A percentile compares a stretch with the other conserved stretches of the same genome.
These are phyloP conservation scores for Epinephelus lanceolatus DNA, from an alignment of 2,113 vertebrate species.

Conservation along the genomic window DNA sequence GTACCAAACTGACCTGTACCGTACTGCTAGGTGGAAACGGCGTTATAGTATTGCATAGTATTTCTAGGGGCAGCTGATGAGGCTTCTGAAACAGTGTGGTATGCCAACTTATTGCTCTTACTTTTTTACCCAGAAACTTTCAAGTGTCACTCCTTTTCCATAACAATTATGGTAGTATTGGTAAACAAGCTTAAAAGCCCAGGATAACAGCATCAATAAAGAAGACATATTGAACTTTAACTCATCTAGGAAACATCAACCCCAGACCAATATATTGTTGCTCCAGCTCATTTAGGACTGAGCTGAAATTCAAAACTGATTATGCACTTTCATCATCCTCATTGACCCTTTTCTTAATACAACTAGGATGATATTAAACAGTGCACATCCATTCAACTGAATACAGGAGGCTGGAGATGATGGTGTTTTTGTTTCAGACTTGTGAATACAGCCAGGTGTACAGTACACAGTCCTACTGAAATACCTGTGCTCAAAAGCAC, in stretches of 20 bases:
- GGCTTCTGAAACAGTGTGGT: background rate
- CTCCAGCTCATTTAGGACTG: constrained; percentile 1
- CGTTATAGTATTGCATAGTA: background rate
- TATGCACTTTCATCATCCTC: constrained; percentile 33
- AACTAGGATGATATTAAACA: constrained; percentile 8
- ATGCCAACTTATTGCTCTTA: background rate
- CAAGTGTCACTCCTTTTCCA: background rate
- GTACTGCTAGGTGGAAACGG: too few species aligned
- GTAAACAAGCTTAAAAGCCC: background rate
- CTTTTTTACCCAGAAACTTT: background rate
- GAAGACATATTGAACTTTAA: background rate
- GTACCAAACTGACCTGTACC: too few species aligned
- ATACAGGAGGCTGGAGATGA: background rate
- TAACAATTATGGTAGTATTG: background rate
- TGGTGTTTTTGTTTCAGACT: background rate
- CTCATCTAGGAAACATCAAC: constrained; percentile 6
- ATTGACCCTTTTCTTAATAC: background rate
- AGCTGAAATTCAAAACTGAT: constrained; percentile 34
- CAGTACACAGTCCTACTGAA: background rate
- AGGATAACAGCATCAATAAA: background rate
- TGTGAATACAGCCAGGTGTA: constrained; percentile 1
- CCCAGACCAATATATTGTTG: background rate
- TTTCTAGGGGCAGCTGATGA: background rate
- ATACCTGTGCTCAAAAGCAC: constrained; percentile 29
- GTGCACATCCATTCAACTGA: background rate